Percentiles rank a stretch among this genome's conserved stretches.
These are phyloP conservation scores for Rhincodon typus DNA, from an alignment of 2,797 vertebrate genomes.

Conservation along the genomic window DNA sequence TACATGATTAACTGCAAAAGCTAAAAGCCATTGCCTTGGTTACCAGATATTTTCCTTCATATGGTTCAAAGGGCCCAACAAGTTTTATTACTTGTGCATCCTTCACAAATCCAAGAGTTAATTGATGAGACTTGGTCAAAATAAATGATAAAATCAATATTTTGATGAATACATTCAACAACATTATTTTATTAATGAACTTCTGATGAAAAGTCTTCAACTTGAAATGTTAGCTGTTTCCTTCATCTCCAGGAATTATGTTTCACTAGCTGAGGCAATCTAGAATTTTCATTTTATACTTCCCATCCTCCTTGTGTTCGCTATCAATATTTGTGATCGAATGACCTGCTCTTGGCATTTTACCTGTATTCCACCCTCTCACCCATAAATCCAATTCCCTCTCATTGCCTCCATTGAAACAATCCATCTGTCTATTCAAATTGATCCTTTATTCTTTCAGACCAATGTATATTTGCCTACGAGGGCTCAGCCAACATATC, in stretches of 20 bases:
- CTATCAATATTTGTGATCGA: background rate
- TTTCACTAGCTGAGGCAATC: background rate
- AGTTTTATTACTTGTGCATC: background rate
- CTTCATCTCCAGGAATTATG: background rate
- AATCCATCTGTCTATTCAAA: background rate
- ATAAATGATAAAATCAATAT: background rate
- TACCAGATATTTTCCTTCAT: background rate
- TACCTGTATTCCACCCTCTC: background rate
- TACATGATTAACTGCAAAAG: background rate
- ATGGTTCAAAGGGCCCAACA: background rate
- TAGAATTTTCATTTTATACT: background rate
- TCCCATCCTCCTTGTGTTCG: background rate
- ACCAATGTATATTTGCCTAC: background rate
- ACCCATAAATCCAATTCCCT: background rate
- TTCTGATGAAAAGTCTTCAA: background rate
- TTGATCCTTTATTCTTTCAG: background rate
- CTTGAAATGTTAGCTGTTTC: background rate
- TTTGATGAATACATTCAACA: background rate
- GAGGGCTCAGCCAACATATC: background rate
- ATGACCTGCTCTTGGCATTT: background rate
- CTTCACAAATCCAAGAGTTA: background rate
- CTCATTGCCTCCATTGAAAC: background rate
- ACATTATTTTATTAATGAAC: background rate
- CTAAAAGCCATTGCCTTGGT: slow-evolving; percentile 10
- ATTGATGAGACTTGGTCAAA: background rate